Conservation (phyloP, 92 coral and sea anemone species). For the Epizoanthus illoricatus region DNA sequence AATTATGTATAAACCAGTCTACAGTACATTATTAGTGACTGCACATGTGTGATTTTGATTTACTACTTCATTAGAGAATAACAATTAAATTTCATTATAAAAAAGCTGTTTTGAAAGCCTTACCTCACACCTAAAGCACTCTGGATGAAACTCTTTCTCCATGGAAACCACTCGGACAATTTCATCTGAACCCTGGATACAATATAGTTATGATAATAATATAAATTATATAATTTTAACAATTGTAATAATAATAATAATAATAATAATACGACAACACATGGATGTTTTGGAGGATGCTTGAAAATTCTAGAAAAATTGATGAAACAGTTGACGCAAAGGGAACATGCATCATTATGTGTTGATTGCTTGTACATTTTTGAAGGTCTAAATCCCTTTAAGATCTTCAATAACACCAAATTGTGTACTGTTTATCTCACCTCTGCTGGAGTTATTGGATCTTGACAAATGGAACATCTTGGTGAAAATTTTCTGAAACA, state of each 20-base stretch:
- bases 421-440: constrained; percentile 31
- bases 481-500: constrained; percentile 73
- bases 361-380: background rate
- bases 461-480: constrained; percentile 68
- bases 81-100: no score
- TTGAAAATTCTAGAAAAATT: no score
- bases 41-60: background rate
- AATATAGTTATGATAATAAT: background rate
- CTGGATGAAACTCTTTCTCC: constrained; percentile 68
- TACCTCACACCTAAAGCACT: constrained; percentile 77
- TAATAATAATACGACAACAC: background rate
- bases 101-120: background rate
- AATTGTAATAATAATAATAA: background rate
- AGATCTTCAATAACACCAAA: background rate
- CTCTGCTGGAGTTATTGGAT: constrained; percentile 68
- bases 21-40: background rate
- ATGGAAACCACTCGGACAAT: constrained; percentile 68
- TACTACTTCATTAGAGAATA: background rate
- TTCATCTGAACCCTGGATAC: constrained; percentile 63
- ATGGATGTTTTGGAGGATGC: background rate
- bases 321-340: no score
- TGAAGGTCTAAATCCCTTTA: background rate
- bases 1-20: no score
- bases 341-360: no score
- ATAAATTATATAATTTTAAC: background rate